Conservation (phyloP, 2,888 invertebrate species). For the Clusia tigrina region DNA sequence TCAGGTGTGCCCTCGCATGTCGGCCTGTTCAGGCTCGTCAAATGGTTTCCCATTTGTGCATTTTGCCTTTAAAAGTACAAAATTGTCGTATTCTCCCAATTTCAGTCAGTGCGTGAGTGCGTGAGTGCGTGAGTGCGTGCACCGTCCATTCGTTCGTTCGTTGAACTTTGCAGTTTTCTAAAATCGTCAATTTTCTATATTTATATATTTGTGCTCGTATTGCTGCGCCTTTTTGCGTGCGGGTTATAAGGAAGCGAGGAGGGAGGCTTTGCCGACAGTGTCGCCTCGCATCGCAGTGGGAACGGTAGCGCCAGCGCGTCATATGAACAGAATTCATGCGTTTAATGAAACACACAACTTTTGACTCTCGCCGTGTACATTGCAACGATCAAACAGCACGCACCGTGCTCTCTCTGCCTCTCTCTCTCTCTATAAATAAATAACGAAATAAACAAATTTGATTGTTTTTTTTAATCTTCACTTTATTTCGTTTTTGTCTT, state of each 20-base stretch:
- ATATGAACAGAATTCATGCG: too few relatives aligned
- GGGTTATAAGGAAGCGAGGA: constrained; percentile 3
- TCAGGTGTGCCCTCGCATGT: too few relatives aligned
- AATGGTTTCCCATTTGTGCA: too few relatives aligned
- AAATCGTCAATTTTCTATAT: not conserved
- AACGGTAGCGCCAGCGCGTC: not conserved
- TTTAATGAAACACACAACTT: constrained; percentile 22
- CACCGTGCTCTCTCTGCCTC: not conserved
- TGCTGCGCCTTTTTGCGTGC: constrained; percentile 13
- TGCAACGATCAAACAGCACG: not conserved
- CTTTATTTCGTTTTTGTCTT: not conserved
- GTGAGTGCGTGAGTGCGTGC: too few relatives aligned
- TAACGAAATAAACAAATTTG: not conserved
- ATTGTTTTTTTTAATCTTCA: not conserved
- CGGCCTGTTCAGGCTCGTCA: too few relatives aligned
- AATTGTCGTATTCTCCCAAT: too few relatives aligned
- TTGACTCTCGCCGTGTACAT: not conserved
- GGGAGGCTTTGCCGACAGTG: not conserved
- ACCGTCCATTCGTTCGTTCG: not conserved
- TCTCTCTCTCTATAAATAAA: not conserved
- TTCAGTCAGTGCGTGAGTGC: too few relatives aligned
- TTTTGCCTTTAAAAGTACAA: too few relatives aligned
- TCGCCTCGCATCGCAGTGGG: not conserved
- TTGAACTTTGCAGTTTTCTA: not conserved
- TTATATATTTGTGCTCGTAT: constrained; percentile 4